Evolutionary conservation across 2,113 vertebrate species (phyloP).

Genomic region (Rhinoptilus africanus): DNA sequence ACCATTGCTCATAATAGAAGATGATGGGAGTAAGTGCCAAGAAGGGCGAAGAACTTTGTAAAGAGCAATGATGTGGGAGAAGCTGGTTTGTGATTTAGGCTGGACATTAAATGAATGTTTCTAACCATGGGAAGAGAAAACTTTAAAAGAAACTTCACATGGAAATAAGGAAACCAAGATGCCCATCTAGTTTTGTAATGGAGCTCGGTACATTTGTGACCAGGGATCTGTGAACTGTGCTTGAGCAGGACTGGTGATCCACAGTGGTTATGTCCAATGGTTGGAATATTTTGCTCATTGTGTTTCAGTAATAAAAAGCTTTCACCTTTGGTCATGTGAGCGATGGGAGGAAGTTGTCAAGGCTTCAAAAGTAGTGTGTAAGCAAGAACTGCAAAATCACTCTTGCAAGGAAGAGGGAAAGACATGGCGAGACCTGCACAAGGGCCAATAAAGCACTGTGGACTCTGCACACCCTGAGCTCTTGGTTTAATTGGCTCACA

Average conservation of each 20-base stretch:
- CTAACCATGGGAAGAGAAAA: not conserved
- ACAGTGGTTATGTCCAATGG: not conserved
- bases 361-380: not conserved
- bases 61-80: not conserved
- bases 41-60: not conserved
- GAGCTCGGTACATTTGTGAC: not conserved
- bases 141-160: not conserved
- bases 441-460: not conserved
- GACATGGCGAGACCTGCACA: not conserved
- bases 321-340: not conserved
- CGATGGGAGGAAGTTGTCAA: not conserved
- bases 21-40: too few relatives aligned
- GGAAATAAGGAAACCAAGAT: not conserved
- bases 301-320: not conserved
- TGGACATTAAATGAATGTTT: not conserved
- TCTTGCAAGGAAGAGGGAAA: not conserved
- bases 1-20: rapidly evolving
- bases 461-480: not conserved
- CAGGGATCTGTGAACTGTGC: not conserved
- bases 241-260: not conserved
- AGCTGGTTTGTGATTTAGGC: not conserved
- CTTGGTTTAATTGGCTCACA: not conserved
- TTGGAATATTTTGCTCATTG: not conserved
- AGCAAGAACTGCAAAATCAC: not conserved
- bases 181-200: not conserved